Conservation (phyloP, 1,140 invertebrate species). For the Drosophila melanogaster region DNA sequence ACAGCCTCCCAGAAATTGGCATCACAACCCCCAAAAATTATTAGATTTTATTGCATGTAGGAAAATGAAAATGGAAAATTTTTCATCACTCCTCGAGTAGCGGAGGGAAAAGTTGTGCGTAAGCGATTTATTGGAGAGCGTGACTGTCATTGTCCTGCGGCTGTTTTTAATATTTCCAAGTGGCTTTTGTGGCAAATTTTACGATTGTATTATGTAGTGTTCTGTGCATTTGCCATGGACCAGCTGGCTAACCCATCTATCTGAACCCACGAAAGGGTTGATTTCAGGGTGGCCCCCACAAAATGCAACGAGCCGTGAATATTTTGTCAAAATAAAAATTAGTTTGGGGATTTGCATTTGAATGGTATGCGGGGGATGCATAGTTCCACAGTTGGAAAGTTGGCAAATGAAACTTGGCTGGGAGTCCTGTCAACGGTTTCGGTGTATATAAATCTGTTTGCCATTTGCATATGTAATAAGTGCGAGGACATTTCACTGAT, state of each 20-base stretch:
- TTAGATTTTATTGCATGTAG: constrained; percentile 78
- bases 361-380: constrained; percentile 37
- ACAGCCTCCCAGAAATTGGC: constrained; percentile 40
- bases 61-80: constrained; percentile 72
- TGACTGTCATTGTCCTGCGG: constrained; percentile 46
- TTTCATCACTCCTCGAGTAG: constrained; percentile 34
- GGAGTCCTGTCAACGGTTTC: constrained; percentile 33
- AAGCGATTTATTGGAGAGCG: constrained; percentile 57
- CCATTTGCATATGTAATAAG: constrained; percentile 79
- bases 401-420: constrained; percentile 60
- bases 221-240: constrained; percentile 46
- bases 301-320: constrained; percentile 72
- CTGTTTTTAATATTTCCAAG: constrained; percentile 79
- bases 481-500: constrained; percentile 48
- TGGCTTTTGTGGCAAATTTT: constrained; percentile 67
- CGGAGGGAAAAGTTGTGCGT: constrained; percentile 51
- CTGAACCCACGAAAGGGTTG: constrained; percentile 51
- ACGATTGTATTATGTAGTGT: constrained; percentile 41
- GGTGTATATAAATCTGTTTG: constrained; percentile 67
- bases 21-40: constrained; percentile 59
- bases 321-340: constrained; percentile 73
- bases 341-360: constrained; percentile 82
- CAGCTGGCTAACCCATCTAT: constrained; percentile 32
- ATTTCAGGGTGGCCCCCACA: constrained; percentile 8
- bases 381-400: constrained; percentile 43